Evolutionary conservation across 2,113 vertebrate genomes (phyloP).

Genomic region (Willisornis vidua): DNA sequence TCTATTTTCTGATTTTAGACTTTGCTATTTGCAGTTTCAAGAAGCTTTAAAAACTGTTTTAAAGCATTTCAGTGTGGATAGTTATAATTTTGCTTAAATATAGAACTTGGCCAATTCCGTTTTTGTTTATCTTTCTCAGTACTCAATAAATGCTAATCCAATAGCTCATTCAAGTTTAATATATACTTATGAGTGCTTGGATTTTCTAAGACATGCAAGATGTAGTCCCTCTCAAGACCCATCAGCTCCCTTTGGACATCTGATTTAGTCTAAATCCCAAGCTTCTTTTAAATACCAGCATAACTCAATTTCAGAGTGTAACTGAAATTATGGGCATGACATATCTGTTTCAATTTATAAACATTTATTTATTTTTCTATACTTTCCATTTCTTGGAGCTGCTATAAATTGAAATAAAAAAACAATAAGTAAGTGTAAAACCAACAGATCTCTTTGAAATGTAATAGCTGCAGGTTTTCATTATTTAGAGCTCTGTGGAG

Average conservation of each 20-base stretch:
- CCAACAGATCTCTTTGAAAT: neutral
- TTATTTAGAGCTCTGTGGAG: conserved; percentile 6
- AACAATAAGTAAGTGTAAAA: neutral
- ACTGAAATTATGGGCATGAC: neutral
- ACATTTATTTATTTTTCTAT: neutral
- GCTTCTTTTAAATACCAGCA: neutral
- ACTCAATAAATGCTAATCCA: neutral
- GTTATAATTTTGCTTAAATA: neutral
- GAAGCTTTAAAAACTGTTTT: neutral
- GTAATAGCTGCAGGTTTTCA: neutral
- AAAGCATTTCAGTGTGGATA: neutral
- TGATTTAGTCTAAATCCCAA: neutral
- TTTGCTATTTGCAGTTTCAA: neutral
- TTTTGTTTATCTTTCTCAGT: neutral
- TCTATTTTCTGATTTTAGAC: neutral
- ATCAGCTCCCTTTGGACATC: neutral
- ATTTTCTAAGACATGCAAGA: neutral
- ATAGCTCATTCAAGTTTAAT: neutral
- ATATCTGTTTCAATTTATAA: neutral
- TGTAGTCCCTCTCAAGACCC: neutral
- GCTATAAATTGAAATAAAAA: neutral
- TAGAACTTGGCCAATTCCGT: neutral
- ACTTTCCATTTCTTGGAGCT: neutral
- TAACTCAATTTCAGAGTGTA: neutral
- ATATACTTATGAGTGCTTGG: neutral